Evolutionary conservation across 2,113 vertebrate genomes (phyloP), one percentile per base, ranked within the genome.

Genomic region (Nothocercus julius): DNA sequence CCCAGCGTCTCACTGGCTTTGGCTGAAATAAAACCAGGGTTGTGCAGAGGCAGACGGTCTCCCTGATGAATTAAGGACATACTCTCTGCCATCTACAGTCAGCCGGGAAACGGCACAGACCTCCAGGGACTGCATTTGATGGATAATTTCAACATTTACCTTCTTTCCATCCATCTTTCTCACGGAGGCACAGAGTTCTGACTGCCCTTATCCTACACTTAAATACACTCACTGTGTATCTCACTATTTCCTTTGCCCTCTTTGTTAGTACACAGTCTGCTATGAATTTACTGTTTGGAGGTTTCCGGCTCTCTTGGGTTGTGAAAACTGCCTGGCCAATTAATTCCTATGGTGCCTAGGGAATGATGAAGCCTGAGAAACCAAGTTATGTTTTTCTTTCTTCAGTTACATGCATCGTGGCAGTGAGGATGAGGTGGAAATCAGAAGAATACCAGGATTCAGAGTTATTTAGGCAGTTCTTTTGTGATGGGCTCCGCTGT

Each of bases 301-400:
- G 8, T 53, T 91, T 95, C 56, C 53, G 86, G 67, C 44, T 83
- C 42, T 1, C 20, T 81, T 54, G 30, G 61, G 27, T 53, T 92
- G 36, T 28, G 92, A 91, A 47, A 36, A 1, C 42, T 58, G 69
- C 83, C 77, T 51, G 58, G 61, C 21, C 81, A 93, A 92, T 81
- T 86, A 97, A 92, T 86, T 82, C 83, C 90, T 88, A 69, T 87
- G 70, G 47, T 75, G 75, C 22, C 81, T 5, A 1, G 86, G 91
- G 92, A 96, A 28, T 18, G 72, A 17, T 62, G 88, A 89, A 93
- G 36, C 38, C 42, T 45, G 24, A 87, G 88, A 93, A 93, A 86
- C 62, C 34, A 72, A 45, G 28, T 53, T 45, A 10, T 47, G 28
- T 53, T 92, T 91, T 81, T 53, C 58, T 81, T 93, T 90, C 66